Base-by-base conservation (phyloP, 2,797 vertebrate genomes). In the Halcyon smyrnensis region DNA sequence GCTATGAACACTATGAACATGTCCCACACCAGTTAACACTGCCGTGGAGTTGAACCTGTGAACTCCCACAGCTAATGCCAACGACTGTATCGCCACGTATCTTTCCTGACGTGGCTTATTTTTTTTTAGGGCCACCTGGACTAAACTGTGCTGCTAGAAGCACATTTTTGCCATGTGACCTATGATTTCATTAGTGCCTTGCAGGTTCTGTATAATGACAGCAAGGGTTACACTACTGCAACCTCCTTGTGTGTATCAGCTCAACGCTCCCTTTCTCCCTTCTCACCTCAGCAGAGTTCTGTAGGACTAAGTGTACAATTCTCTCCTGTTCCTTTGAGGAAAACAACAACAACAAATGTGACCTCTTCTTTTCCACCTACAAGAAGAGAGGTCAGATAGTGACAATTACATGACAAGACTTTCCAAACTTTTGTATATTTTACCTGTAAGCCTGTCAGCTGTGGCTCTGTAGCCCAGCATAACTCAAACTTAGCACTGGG, bases 171-270 rank as follows among this genome's bases (percentile, higher is more conserved):
- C 21, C 28, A 4, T 37, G 39, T 1, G 36, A 75, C 28, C 32
- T 54, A 24, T 23, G 57, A 67, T 39, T 75, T 56, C 37, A 17
- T 34, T 12, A 62, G 12, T 5, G 16, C 46, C 27, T 67, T 70
- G 57, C 19, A 68, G 37, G 11, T 16, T 54, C 37, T 39, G 34
- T 54, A 39, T 6, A 13, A 0, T n/a, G 46, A 79, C 0, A 0
- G 32, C 75, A 50, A 28, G 4, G 12, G 53, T 68, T 54, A 63
- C 46, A 14, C 16, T 8, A 59, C 4, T 4, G 20, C 53, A 82
- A 30, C 57, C 54, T 82, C 68, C 46, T 16, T 15, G 14, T 8
- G 14, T 11, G 1, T 10, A 60, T 32, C 64, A 89, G 69, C 46
- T 63, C 88, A 56, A 27, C 2, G 53, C 14, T 56, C 9, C 1